phyloP scores from a whole-genome alignment of 2,797 vertebrate genomes.

The Coranthus polyacanthus region DNA sequence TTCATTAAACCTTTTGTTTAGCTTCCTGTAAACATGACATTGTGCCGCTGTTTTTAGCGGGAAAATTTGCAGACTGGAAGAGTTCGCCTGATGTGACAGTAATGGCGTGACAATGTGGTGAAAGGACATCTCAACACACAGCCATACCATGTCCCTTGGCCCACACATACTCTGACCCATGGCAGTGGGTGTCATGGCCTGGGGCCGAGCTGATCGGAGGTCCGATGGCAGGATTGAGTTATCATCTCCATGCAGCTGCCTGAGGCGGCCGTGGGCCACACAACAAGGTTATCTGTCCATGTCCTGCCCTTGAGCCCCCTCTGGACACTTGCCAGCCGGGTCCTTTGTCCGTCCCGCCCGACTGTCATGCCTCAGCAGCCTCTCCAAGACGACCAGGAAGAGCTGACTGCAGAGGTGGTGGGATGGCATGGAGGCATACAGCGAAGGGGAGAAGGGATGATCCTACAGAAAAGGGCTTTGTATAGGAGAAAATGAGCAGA shows the following conservation, averaged over 20 bases:
- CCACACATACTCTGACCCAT: slow-evolving; percentile 30
- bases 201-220: slow-evolving; percentile 28
- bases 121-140: slow-evolving; percentile 9
- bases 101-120: neutral
- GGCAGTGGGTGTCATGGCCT: slow-evolving; percentile 33
- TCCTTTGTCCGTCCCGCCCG: slow-evolving; percentile 52
- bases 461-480: slow-evolving; percentile 51
- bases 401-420: slow-evolving; percentile 41
- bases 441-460: slow-evolving; percentile 41
- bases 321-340: slow-evolving; percentile 42
- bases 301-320: slow-evolving; percentile 60
- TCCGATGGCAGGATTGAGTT: slow-evolving; percentile 71
- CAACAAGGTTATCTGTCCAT: slow-evolving; percentile 77
- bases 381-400: slow-evolving; percentile 57
- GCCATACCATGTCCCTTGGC: slow-evolving; percentile 13
- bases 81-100: neutral
- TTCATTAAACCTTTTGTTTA: slow-evolving; percentile 7
- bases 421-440: slow-evolving; percentile 32
- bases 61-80: slow-evolving; percentile 2
- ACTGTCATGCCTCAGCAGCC: slow-evolving; percentile 65
- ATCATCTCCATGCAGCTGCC: slow-evolving; percentile 64
- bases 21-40: slow-evolving; percentile 8
- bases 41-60: neutral
- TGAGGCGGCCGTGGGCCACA: slow-evolving; percentile 51
- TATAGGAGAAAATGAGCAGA: slow-evolving; percentile 66